Evolutionary conservation across 2,797 vertebrate species (phyloP), one percentile per base, ranked within the genome.

Genomic region (Tapera naevia): DNA sequence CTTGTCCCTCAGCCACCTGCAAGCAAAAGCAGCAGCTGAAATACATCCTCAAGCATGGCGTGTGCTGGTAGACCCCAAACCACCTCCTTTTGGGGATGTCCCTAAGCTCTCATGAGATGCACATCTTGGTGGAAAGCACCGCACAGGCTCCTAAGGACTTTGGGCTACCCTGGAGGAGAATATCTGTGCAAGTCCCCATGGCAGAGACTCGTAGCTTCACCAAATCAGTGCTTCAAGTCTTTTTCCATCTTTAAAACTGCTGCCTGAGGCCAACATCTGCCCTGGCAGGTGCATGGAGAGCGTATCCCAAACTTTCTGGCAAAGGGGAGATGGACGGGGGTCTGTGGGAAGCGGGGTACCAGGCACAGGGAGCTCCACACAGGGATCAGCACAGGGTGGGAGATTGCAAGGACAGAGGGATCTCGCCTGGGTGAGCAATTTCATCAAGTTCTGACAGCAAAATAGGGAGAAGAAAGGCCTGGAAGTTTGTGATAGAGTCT

Each of bases 351-450:
- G 24, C 1, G 0, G 43, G 54, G 19, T 35, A 19, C 24, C 15
- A 23, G 69, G n/a, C 4, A 0, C 15, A 21, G 60, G 25, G 25
- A 56, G 27, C 19, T 48, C 41, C 1, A 0, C 5, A 7, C 2
- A 0, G 70, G 39, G 39, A 30, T 75, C 32, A 17, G n/a, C 1
- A 0, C 3, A 0, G 25, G 33, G 39, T 76, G 45, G 73, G 32
- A 67, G 65, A 39, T 35, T 1, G 5, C 35, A 64, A 37, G 53
- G 48, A 51, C 48, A 61, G 70, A 50, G 64, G 32, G 17, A 7
- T 60, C 0, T 0, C 3, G 9, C 14, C n/a, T 0, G 3, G 27
- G 6, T 50, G 70, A 71, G 45, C 33, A 22, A 75, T 48, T 75
- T 54, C 39, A 13, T 71, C 45, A 50, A 41, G 37, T 0, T 1